Conservation (phyloP, 2,888 invertebrate genomes). For the Meteorus colon region DNA sequence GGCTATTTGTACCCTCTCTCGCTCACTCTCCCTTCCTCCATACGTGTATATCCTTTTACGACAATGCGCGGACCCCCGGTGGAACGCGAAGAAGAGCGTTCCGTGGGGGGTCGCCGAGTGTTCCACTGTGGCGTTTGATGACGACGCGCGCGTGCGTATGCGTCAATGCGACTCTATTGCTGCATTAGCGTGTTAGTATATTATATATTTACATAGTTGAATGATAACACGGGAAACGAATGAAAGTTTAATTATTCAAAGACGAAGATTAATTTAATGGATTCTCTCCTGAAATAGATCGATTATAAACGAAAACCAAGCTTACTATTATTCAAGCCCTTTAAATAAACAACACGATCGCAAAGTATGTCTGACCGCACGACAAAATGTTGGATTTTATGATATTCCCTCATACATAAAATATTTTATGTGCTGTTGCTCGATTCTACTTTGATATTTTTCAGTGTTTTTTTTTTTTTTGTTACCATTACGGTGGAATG, state of each 20-base stretch:
- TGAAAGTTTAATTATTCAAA: not conserved
- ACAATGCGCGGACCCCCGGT: slow-evolving; percentile 67
- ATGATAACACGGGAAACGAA: too few species aligned
- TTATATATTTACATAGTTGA: too few species aligned
- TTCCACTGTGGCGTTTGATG: slow-evolving; percentile 19
- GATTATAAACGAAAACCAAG: too few species aligned
- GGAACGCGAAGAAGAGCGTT: slow-evolving; percentile 54
- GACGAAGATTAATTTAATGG: not conserved
- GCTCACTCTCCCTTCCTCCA: not conserved
- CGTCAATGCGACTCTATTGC: not conserved
- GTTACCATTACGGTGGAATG: too few species aligned
- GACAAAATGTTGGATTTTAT: too few species aligned
- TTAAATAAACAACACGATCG: too few species aligned
- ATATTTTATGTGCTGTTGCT: too few species aligned
- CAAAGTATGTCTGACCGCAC: too few species aligned
- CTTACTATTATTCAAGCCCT: too few species aligned
- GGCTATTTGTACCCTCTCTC: slow-evolving; percentile 44
- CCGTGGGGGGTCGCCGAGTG: slow-evolving; percentile 67
- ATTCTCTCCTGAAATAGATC: not conserved
- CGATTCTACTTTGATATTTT: too few species aligned
- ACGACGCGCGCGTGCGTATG: not conserved
- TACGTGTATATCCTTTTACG: slow-evolving; percentile 53
- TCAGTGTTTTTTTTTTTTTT: too few species aligned
- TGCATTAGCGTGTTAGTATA: not conserved
- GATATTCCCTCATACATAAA: too few species aligned